Base-by-base conservation (phyloP, 2,888 invertebrate genomes). In the Phasia obesa region DNA sequence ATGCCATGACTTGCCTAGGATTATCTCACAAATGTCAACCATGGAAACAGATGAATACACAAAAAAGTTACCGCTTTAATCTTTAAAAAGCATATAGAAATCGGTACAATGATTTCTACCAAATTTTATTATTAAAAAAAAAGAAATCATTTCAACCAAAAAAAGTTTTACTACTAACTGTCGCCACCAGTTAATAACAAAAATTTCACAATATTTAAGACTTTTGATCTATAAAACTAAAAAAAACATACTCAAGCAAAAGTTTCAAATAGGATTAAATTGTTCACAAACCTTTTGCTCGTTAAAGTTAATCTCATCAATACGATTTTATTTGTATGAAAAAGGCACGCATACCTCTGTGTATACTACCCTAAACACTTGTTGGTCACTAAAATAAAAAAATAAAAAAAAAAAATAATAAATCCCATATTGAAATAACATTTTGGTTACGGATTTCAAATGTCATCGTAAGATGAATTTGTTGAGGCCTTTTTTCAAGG, bases 381-480 rank as follows among this genome's bases (percentile, higher is more conserved):
- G 82, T 78, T 83, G 44, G 59, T 38, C 64, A 25, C 35, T 70
- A 17, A 38, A 47, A 60, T 21, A 44, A 4, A 60, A 65, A 69
- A 64, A 13, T n/a, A n/a, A n/a, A n/a, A n/a, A n/a, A 25, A 17
- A 25, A 19, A 76, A 74, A 25, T 60, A 67, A 78, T 23, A 62
- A 60, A 75, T 65, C 62, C 55, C 69, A 74, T 47, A 74, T 70
- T 57, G 59, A 69, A 70, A 23, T 47, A 17, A n/a, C 15, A 31
- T n/a, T 59, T 75, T 71, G 13, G 70, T 83, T 71, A 79, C 42
- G 60, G 65, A 21, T 83, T 55, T 79, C 60, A 75, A 65, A 51
- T 70, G 44, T 51, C 69, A 42, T 25, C 11, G 44, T 55, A 42
- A 64, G 42, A 60, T 17, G 47, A 55, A 25, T 51, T 6, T 67